Conservation (phyloP, 1,140 invertebrate genomes). For the Latrodectus geometricus region DNA sequence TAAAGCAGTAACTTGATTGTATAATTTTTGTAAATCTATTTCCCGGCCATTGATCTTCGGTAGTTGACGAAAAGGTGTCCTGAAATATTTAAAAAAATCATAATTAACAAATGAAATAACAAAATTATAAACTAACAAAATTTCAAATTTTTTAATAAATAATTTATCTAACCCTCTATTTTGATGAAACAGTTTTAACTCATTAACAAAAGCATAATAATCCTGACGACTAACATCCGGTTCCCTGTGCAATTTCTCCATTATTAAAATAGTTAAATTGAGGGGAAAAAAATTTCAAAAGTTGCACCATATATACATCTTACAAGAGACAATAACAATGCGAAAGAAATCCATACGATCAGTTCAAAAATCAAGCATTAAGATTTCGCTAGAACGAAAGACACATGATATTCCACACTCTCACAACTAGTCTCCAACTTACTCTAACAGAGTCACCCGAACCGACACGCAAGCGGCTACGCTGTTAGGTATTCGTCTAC, state of each 20-base stretch:
- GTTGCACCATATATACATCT: slow-evolving; percentile 38
- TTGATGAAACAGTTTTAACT: slow-evolving; percentile 62
- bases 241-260: slow-evolving; percentile 61
- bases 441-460: slow-evolving; percentile 35
- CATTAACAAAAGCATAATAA: slow-evolving; percentile 62
- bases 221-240: slow-evolving; percentile 58
- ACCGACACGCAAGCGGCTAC: slow-evolving; percentile 50
- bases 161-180: slow-evolving; percentile 57
- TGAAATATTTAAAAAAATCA: slow-evolving; percentile 44
- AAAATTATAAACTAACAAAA: background rate
- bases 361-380: slow-evolving; percentile 17
- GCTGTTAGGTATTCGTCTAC: background rate
- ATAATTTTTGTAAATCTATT: slow-evolving; percentile 61
- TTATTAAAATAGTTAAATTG: slow-evolving; percentile 35
- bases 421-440: slow-evolving; percentile 30
- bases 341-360: slow-evolving; percentile 33
- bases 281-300: slow-evolving; percentile 65
- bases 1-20: slow-evolving; percentile 62
- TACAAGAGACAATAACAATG: background rate
- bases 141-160: background rate
- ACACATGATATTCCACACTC: background rate
- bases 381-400: background rate
- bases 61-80: slow-evolving; percentile 62
- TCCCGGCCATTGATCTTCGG: slow-evolving; percentile 63
- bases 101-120: slow-evolving; percentile 6